A percentile compares a stretch with the other conserved stretches of the same genome.
Evolutionary conservation across 1,140 invertebrate genomes (phyloP).

Genomic region (Trichoplusia ni): DNA sequence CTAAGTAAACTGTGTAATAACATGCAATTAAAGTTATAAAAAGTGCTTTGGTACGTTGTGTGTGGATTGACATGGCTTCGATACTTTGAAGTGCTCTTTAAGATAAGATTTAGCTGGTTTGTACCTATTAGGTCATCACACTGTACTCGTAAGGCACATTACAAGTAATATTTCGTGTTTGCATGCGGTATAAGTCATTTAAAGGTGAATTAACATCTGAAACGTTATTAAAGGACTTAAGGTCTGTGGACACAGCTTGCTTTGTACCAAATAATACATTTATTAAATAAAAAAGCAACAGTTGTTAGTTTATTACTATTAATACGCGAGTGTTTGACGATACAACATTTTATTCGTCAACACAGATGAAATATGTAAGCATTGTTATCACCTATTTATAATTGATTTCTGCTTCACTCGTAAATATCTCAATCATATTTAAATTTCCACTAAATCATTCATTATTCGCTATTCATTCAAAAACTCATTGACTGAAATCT

Average conservation of each 20-base stretch:
- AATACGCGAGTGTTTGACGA: too few relatives aligned
- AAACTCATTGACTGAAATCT: too few relatives aligned
- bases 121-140: constrained; percentile 4
- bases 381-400: too few relatives aligned
- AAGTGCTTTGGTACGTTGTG: not conserved
- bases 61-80: constrained; percentile 5
- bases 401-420: too few relatives aligned
- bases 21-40: constrained; percentile 5
- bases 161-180: not conserved
- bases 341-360: too few relatives aligned
- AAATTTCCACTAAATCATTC: too few relatives aligned
- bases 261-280: not conserved
- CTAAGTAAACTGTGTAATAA: not conserved
- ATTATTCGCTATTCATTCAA: too few relatives aligned
- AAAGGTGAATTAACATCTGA: constrained; percentile 3
- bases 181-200: not conserved
- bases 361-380: too few relatives aligned
- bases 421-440: too few relatives aligned
- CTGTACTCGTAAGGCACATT: not conserved
- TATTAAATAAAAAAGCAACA: not conserved
- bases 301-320: not conserved
- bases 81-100: not conserved
- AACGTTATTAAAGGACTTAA: too few relatives aligned
- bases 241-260: not conserved
- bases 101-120: not conserved